Evolutionary conservation across 2,888 invertebrate species (phyloP).

Genomic region (Aphodius granarius): DNA sequence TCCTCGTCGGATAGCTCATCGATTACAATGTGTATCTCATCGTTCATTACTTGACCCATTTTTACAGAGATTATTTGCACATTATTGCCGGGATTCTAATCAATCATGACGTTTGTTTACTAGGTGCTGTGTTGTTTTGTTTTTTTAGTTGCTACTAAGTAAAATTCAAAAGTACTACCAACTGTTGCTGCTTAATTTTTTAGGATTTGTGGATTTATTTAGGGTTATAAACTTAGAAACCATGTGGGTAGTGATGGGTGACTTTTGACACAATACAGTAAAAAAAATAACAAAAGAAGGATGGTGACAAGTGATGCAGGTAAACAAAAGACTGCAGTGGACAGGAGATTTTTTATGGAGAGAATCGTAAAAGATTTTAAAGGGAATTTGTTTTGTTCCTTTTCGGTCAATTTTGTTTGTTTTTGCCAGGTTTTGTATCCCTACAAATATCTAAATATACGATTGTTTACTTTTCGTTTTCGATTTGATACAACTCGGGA

Average conservation of each 20-base stretch:
- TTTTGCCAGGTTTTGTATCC: background rate
- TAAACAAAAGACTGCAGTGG: background rate
- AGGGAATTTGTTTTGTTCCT: background rate
- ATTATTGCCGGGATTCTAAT: no score
- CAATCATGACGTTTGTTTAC: no score
- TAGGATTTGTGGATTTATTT: background rate
- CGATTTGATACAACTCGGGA: background rate
- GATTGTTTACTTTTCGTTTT: background rate
- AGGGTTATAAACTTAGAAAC: background rate
- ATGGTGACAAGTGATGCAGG: background rate
- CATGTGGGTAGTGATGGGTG: background rate
- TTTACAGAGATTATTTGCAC: no score
- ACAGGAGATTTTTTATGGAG: background rate
- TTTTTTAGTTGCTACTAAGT: no score
- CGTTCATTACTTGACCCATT: no score
- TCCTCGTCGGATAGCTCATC: no score
- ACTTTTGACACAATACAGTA: background rate
- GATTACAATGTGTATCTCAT: no score
- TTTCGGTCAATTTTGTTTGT: background rate
- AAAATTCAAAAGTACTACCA: no score
- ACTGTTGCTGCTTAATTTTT: no score
- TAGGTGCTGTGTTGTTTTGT: no score
- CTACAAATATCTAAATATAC: background rate
- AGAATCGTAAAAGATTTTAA: background rate
- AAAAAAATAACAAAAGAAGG: background rate